Evolutionary conservation across 2,888 invertebrate genomes (phyloP).

Genomic region (Helleia helle): DNA sequence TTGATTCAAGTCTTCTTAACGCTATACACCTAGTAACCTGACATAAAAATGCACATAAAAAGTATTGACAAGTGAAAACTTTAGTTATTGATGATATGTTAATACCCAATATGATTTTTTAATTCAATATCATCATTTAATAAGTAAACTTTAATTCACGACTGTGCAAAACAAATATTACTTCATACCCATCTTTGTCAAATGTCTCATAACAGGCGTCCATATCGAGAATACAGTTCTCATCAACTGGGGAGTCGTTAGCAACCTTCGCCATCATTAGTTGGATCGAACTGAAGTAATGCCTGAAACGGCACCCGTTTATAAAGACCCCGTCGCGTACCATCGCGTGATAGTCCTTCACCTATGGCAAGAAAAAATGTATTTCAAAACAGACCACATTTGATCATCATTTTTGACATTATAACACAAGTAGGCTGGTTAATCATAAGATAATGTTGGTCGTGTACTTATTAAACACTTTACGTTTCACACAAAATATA

Average conservation of each 20-base stretch:
- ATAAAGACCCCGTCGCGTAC: constrained; percentile 53
- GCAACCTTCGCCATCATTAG: constrained; percentile 62
- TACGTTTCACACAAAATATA: too few species aligned
- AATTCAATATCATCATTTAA: neutral
- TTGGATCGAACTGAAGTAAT: constrained; percentile 55
- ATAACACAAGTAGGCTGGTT: too few species aligned
- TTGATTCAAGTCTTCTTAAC: too few species aligned
- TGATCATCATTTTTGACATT: too few species aligned
- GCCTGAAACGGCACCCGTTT: constrained; percentile 41
- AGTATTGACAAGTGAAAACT: too few species aligned
- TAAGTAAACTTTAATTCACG: neutral
- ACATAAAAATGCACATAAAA: too few species aligned
- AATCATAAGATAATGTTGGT: too few species aligned
- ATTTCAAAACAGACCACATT: neutral
- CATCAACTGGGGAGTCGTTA: constrained; percentile 56
- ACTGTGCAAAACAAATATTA: neutral
- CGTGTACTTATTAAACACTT: too few species aligned
- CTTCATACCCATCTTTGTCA: constrained; percentile 88
- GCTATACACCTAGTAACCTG: too few species aligned
- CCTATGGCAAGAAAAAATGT: neutral
- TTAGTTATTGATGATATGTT: too few species aligned
- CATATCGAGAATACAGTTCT: constrained; percentile 79
- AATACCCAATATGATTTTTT: neutral
- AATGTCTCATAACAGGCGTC: constrained; percentile 94
- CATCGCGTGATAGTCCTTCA: constrained; percentile 11